Percentiles rank a stretch among this genome's conserved stretches.
Evolutionary conservation across 2,888 invertebrate species (phyloP).

Genomic region (Ryuthela nishihirai): DNA sequence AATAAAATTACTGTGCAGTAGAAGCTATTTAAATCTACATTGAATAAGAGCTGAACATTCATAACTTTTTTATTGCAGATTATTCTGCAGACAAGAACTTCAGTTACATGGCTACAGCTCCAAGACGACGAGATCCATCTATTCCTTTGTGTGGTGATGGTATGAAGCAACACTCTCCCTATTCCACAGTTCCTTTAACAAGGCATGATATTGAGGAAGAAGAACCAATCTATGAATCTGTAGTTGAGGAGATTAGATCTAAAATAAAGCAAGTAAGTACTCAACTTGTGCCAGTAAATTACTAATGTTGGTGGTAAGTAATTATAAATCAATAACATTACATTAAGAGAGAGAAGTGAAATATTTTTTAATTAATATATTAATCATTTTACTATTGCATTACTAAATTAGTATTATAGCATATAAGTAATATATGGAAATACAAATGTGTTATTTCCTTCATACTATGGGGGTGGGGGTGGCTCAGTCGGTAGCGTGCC

Average conservation of each 20-base stretch:
- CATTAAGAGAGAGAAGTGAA: not conserved
- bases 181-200: slow-evolving; percentile 32
- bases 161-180: slow-evolving; percentile 29
- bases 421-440: not conserved
- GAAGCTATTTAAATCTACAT: too few species aligned
- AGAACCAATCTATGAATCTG: slow-evolving; percentile 37
- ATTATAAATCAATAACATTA: not conserved
- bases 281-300: not conserved
- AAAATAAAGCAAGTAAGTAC: slow-evolving; percentile 28
- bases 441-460: too few species aligned
- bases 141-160: slow-evolving; percentile 28
- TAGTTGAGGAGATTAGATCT: slow-evolving; percentile 28
- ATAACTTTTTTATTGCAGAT: too few species aligned
- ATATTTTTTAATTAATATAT: not conserved
- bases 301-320: not conserved
- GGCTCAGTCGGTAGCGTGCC: too few species aligned
- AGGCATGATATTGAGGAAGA: slow-evolving; percentile 29
- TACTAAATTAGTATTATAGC: too few species aligned
- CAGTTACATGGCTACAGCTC: slow-evolving; percentile 28
- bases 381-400: not conserved
- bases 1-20: too few species aligned
- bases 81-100: slow-evolving; percentile 27
- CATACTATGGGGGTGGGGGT: too few species aligned
- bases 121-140: slow-evolving; percentile 23
- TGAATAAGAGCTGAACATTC: too few species aligned